Base-by-base conservation (phyloP, 1,140 invertebrate genomes). In the Sarcophaga bullata region DNA sequence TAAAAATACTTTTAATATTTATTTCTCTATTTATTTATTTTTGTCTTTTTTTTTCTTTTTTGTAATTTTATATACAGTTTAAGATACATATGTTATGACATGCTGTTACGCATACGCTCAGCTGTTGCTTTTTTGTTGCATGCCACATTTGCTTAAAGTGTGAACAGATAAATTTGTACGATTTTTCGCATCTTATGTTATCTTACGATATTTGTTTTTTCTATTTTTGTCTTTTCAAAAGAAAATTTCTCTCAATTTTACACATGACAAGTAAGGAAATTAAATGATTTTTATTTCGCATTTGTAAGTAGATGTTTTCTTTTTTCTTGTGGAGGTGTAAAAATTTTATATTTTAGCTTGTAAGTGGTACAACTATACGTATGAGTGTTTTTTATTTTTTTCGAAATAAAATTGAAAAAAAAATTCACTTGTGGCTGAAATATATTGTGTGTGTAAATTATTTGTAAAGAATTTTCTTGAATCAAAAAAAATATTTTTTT, bases 81-180 rank as follows among this genome's bases (percentile, higher is more conserved):
- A 78, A 50, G 75, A 78, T 48, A 78, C 48, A n/a, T 37, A 37
- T 37, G 25, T 37, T 37, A 37, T 37, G 25, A 37, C 25, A 37
- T 37, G 25, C 25, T 37, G 25, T 78, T 78, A 78, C 75, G 75
- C 75, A 78, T 78, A 78, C 75, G 48, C n/a, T 52, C 17, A 50
- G 48, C 19, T 19, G 62, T 68, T 19, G 9, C 49, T 37, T 37
- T 10, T 13, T 0, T 73, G 46, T 17, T 50, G 50, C 49, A 78
- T 50, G 75, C 75, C 9, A 78, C n/a, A 50, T 78, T 78, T 50
- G 47, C 48, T 11, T 50, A 52, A 13, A 10, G 54, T 62, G 54
- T 62, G 10, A 62, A 62, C 54, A 62, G 54, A 62, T 62, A 62
- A 15, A 62, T n/a, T 15, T 62, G 10, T 15, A 62, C 11, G 25